Base-by-base conservation (phyloP, 2,888 invertebrate species). In the Andrena haemorrhoa region DNA sequence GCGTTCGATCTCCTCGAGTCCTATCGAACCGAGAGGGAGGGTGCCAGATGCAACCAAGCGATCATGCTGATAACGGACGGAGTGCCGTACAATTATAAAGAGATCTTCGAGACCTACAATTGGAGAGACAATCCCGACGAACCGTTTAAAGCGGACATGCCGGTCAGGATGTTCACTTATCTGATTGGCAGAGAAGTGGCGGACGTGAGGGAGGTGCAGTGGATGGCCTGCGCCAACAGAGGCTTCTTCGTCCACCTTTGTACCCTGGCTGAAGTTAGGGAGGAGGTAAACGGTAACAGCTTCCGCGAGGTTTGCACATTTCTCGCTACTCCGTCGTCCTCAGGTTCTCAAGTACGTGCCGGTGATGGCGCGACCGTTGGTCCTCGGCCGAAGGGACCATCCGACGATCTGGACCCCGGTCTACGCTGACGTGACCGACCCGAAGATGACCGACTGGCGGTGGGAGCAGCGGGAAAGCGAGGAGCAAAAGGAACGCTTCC, bases 1-100 rank as follows among this genome's bases (percentile, higher is more conserved):
- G 99, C 99, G 0, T 99, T 99, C 94, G 97, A 98, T 90, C 95
- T 99, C 58, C 95, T 99, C 79, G 95, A 96, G 94, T 94, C 95
- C 64, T 96, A 96, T 90, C 95, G 96, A 86, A 94, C 94, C 33
- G 95, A 95, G 84, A 95, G 95, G 65, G 95, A 96, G 61, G 97
- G 97, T 60, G 96, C 97, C 58, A 95, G 95, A 86, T 96, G 96
- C 92, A 98, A 98, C 94, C 97, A 99, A 95, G 99, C 99, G 41
- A 99, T 99, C 91, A 99, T 99, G 99, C 95, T 99, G 88, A 97
- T 99, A 89, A 99, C 99, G n/a, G 99, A 99, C 94, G 99, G 99
- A 31, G 98, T 99, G 20, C 98, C 99, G 61, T 98, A 98, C 92
- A 98, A 97, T 92, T 98, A 97, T 94, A 97, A 98, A 93, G 97